Evolutionary conservation across 2,113 vertebrate species (phyloP).

Genomic region (Colinus virginianus): DNA sequence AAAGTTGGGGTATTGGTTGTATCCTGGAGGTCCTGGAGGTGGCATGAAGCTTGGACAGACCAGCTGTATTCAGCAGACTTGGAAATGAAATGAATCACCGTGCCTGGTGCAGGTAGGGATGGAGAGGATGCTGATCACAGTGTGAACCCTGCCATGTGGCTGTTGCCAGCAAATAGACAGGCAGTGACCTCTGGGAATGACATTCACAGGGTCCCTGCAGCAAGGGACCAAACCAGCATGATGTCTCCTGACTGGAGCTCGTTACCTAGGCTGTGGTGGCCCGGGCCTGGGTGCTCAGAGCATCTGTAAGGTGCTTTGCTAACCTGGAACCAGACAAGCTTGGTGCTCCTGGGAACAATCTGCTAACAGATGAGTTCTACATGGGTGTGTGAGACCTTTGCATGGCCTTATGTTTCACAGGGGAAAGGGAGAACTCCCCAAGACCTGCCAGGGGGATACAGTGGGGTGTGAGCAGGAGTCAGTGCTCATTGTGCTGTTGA

Average conservation of each 20-base stretch:
- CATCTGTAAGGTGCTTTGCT: background rate
- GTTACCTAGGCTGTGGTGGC: background rate
- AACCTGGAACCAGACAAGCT: background rate
- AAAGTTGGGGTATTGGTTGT: background rate
- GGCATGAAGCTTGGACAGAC: background rate
- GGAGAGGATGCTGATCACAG: background rate
- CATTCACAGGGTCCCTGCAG: rapidly evolving
- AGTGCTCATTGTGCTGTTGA: background rate
- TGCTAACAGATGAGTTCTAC: background rate
- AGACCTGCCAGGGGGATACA: background rate
- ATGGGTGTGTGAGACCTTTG: background rate
- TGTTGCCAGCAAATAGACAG: background rate
- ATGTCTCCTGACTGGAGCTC: rapidly evolving
- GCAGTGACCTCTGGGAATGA: background rate
- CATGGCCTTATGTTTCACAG: background rate
- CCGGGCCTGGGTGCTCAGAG: background rate
- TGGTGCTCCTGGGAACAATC: background rate
- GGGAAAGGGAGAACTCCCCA: background rate
- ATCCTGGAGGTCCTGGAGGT: background rate
- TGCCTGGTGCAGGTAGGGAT: background rate
- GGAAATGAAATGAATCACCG: background rate
- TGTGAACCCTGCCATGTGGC: background rate
- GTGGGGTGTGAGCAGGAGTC: background rate
- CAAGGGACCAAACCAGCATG: background rate
- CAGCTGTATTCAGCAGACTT: background rate